Evolutionary conservation across 2,888 invertebrate species (phyloP).

Genomic region (Eulithis testata): DNA sequence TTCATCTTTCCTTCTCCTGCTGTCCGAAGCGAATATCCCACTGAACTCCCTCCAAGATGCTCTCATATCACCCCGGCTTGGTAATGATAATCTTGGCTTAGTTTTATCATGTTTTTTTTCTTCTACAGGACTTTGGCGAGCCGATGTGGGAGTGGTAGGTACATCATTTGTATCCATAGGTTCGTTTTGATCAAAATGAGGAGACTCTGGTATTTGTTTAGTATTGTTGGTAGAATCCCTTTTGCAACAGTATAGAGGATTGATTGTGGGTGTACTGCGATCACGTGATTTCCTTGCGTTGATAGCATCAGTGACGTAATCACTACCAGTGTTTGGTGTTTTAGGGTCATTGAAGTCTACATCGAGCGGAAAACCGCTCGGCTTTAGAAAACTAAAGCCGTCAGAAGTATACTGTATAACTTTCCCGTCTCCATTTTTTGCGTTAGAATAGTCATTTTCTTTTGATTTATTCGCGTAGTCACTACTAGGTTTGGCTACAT

Average conservation of each 20-base stretch:
- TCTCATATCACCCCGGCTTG: slow-evolving; percentile 52
- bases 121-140: slow-evolving; percentile 25
- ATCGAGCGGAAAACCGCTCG: too few relatives aligned
- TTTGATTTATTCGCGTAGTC: too few relatives aligned
- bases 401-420: not conserved
- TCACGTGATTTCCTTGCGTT: not conserved
- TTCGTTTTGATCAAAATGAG: slow-evolving; percentile 2
- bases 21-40: slow-evolving; percentile 56
- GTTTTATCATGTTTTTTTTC: slow-evolving; percentile 34
- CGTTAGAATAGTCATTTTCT: too few relatives aligned
- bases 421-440: not conserved
- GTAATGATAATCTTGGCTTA: slow-evolving; percentile 48
- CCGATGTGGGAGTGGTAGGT: slow-evolving; percentile 14
- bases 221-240: not conserved
- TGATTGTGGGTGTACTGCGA: slow-evolving; percentile 3
- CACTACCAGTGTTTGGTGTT: not conserved
- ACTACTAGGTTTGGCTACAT: too few relatives aligned
- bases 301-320: not conserved
- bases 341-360: not conserved
- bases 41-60: slow-evolving; percentile 65
- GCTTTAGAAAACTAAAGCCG: too few relatives aligned
- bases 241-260: slow-evolving; percentile 16
- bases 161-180: slow-evolving; percentile 22
- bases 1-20: slow-evolving; percentile 51
- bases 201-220: not conserved